Evolutionary conservation across 2,797 vertebrate genomes (phyloP).

Genomic region (Leptodactylus fallax): DNA sequence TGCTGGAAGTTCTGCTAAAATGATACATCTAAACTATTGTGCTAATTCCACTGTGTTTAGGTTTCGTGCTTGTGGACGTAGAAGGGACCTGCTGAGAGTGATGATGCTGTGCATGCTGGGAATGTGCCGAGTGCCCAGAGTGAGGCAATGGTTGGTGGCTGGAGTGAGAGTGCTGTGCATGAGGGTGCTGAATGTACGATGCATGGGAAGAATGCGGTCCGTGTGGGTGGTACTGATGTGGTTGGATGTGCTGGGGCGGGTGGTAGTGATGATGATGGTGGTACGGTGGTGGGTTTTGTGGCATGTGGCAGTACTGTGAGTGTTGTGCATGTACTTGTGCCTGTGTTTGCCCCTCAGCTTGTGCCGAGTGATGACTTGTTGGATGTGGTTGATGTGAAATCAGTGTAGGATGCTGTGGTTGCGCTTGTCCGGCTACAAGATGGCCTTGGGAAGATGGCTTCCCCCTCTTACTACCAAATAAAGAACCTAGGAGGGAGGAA

Average conservation of each 20-base stretch:
- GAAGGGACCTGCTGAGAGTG: constrained; percentile 80
- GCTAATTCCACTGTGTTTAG: constrained; percentile 97
- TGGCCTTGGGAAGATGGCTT: constrained; percentile 87
- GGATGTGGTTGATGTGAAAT: constrained; percentile 80
- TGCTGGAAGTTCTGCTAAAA: constrained; percentile 30
- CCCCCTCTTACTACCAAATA: constrained; percentile 89
- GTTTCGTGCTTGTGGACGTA: constrained; percentile 84
- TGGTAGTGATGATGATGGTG: constrained; percentile 96
- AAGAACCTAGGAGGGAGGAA: constrained; percentile 91
- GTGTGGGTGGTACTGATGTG: constrained; percentile 80
- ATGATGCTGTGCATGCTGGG: constrained; percentile 80
- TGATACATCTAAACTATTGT: constrained; percentile 85
- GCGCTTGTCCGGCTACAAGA: constrained; percentile 72
- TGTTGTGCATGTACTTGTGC: constrained; percentile 79
- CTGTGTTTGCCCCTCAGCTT: constrained; percentile 74
- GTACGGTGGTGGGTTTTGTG: constrained; percentile 91
- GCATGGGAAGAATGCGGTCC: constrained; percentile 68
- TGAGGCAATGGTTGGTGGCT: constrained; percentile 52
- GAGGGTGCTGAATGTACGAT: constrained; percentile 73
- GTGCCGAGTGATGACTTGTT: constrained; percentile 82
- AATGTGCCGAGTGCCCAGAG: constrained; percentile 76
- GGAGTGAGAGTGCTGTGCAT: constrained; percentile 75
- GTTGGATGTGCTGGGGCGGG: constrained; percentile 87
- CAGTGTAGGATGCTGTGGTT: constrained; percentile 75
- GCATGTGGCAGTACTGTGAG: constrained; percentile 84